Conservation (phyloP, 2,888 invertebrate species). For the Tetanocera ferruginea region DNA sequence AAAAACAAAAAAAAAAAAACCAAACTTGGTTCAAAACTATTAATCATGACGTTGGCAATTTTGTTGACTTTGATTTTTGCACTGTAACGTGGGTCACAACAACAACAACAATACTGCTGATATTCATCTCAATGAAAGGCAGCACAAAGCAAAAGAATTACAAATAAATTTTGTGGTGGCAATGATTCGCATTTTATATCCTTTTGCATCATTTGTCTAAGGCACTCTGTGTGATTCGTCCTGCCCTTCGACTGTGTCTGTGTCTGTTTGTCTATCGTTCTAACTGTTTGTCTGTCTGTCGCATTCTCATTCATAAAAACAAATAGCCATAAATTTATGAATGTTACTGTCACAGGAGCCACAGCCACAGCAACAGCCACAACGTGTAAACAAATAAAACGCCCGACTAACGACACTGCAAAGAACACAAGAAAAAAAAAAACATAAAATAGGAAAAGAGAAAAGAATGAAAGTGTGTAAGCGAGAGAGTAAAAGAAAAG, state of each 20-base stretch:
- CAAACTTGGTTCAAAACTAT: slow-evolving; percentile 49
- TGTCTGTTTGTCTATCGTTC: slow-evolving; percentile 19
- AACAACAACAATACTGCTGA: slow-evolving; percentile 23
- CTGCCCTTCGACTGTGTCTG: not conserved
- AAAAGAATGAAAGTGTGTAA: not conserved
- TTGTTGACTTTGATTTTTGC: slow-evolving; percentile 38
- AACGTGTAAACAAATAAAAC: slow-evolving; percentile 57
- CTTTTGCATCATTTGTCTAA: slow-evolving; percentile 24
- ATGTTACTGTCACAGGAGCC: slow-evolving; percentile 7
- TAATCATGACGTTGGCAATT: slow-evolving; percentile 56
- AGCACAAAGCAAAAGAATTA: slow-evolving; percentile 53
- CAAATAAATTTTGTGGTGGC: slow-evolving; percentile 58
- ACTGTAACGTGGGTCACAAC: slow-evolving; percentile 25
- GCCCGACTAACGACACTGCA: slow-evolving; percentile 31
- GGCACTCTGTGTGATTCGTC: not conserved
- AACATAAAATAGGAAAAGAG: not conserved
- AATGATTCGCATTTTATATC: slow-evolving; percentile 59
- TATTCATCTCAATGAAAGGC: slow-evolving; percentile 23
- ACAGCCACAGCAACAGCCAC: slow-evolving; percentile 48
- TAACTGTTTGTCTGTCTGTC: slow-evolving; percentile 35
- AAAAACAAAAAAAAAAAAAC: not conserved
- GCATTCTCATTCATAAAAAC: slow-evolving; percentile 59
- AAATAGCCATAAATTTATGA: slow-evolving; percentile 57
- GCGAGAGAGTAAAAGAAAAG: not conserved
- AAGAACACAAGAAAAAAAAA: slow-evolving; percentile 22